Conservation (phyloP, 2,113 vertebrate genomes). For the Corythaixoides concolor region DNA sequence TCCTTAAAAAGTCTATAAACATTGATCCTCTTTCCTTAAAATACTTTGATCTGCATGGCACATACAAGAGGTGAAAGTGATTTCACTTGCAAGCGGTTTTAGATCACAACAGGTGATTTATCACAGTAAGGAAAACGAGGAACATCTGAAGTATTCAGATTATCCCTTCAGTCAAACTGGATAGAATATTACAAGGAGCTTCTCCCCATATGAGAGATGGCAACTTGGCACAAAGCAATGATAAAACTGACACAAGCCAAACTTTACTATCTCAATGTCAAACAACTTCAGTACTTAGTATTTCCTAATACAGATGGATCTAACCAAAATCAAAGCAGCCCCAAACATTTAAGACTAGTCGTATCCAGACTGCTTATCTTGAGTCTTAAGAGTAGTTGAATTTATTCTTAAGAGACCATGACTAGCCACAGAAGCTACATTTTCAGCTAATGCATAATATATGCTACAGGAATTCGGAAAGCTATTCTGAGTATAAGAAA, state of each 20-base stretch:
- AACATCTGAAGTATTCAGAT: neutral
- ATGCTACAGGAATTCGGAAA: conserved; percentile 33
- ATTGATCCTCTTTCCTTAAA: neutral
- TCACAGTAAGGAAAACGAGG: neutral
- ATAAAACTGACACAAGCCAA: neutral
- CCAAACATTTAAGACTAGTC: neutral
- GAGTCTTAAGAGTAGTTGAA: neutral
- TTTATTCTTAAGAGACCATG: neutral
- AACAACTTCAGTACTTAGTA: neutral
- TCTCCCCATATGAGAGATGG: neutral
- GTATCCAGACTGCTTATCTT: neutral
- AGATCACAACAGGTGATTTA: neutral
- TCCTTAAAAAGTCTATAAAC: neutral
- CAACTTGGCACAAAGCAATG: neutral
- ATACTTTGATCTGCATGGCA: neutral
- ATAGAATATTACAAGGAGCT: neutral
- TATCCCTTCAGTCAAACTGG: neutral
- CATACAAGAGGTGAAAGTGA: neutral
- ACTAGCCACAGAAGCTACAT: neutral
- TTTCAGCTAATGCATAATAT: conserved; percentile 57
- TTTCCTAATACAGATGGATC: neutral
- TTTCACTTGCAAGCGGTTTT: neutral
- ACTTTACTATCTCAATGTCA: neutral
- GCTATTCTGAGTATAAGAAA: conserved; percentile 45
- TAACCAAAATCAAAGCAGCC: neutral